Percentiles rank a stretch among this genome's conserved stretches.
Conservation (phyloP, 1,140 invertebrate species). For the Lepidurus couesii region DNA sequence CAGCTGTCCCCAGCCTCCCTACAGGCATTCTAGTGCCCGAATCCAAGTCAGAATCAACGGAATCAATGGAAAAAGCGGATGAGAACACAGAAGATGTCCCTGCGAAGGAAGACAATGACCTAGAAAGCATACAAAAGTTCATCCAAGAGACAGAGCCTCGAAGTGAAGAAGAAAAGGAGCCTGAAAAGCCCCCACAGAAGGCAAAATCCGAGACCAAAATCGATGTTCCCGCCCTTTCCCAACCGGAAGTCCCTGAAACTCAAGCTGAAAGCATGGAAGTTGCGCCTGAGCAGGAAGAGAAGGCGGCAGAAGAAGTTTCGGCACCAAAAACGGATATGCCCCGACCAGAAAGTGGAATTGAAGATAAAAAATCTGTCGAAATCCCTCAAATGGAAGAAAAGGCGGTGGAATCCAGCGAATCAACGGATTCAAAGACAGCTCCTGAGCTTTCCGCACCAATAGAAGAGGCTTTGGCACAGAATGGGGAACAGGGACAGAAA, state of each 20-base stretch:
- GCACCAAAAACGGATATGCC: too few relatives aligned
- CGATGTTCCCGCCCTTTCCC: not conserved
- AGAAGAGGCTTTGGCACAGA: not conserved
- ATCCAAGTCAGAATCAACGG: too few relatives aligned
- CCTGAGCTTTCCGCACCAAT: not conserved
- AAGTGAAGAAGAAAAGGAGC: not conserved
- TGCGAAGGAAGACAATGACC: not conserved
- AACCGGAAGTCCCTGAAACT: not conserved
- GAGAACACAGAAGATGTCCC: not conserved
- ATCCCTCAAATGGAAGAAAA: too few relatives aligned
- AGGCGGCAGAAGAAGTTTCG: too few relatives aligned
- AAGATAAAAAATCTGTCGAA: too few relatives aligned
- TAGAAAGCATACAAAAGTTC: not conserved
- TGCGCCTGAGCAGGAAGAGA: not conserved
- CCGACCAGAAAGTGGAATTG: too few relatives aligned
- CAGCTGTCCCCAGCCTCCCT: not conserved
- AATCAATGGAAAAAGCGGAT: not conserved
- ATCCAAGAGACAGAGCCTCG: conserved; percentile 3
- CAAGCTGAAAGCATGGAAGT: not conserved
- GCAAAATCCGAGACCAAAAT: not conserved
- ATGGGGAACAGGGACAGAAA: not conserved
- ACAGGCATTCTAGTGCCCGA: not conserved
- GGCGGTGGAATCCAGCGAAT: too few relatives aligned
- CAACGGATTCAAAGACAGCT: too few relatives aligned
- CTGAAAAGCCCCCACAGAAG: not conserved